Evolutionary conservation across 2,888 invertebrate species (phyloP), one percentile per base, ranked within the genome.

Genomic region (Lepidocyrtinus sp.): DNA sequence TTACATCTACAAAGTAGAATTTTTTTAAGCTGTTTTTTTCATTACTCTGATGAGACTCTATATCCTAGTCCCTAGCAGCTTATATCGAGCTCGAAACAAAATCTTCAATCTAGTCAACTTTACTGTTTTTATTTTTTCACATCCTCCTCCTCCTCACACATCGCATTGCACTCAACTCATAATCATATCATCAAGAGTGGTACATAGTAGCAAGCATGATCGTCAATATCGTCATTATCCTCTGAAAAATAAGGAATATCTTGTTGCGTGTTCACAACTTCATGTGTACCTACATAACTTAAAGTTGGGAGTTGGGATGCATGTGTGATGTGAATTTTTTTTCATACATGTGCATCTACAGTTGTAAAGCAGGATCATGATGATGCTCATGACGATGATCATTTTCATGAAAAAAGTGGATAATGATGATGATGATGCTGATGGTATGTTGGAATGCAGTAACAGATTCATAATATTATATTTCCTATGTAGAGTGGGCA

Each of bases 371-470:
- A 69, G 17, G 2, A 36, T 61, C 22, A 36, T 36, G 5, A 61
- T 12, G 26, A 70, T 70, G 71, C 25, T 50, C 45, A 25, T 70
- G 25, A 36, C 61, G 19, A 7, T 27, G 3, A 15, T 26, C 24
- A 62, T 63, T 45, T 50, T 17, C 27, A 36, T 61, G 62, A 46
- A 68, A 55, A 17, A 27, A 7, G 36, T 61, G 45, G 61, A 61
- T 15, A 9, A 12, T 24, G 64, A 64, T 15, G 27, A 64, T 64
- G 26, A 17, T 27, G 27, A 64, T 27, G 26, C 25, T 64, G 27
- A 64, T 67, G 61, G 68, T 75, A 75, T 68, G 75, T 45, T 68
- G 75, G 75, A 75, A 75, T 75, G 75, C 36, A 75, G 68, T 46
- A 75, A 75, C 55, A 75, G 75, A 74, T 74, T 67, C 50, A 50